Base-by-base conservation (phyloP, 2,888 invertebrate species). In the Tridacna crocea region DNA sequence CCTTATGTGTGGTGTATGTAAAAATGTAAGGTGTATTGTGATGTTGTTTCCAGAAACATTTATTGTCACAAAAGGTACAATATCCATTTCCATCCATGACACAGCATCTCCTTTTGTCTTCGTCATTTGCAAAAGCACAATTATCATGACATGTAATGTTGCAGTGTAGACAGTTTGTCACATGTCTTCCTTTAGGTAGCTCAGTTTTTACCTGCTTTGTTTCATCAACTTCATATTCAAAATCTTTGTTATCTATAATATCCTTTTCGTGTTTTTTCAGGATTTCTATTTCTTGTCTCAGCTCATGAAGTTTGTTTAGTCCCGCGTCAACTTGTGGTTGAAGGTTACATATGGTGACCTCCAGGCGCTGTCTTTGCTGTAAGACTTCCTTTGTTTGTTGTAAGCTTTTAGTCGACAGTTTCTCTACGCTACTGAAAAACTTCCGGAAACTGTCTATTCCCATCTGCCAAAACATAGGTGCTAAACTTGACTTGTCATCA, bases 391-490 rank as follows among this genome's bases (percentile, higher is more conserved):
- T 80, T 60, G 89, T 89, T 63, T 84, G 85, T 19, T 72, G 58
- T 0, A 88, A 70, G 77, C 88, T 88, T 72, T 80, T 88, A 10
- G 81, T 75, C 47, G 83, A 77, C 55, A 85, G 74, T 60, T 72
- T 60, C 15, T 55, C 66, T n/a, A 88, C 61, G 19, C 80, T 72
- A 13, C 76, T 55, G 60, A 88, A 87, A 61, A 88, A 86, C 13
- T 63, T 75, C n/a, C 80, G 66, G 68, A 88, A 88, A 24, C 83
- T 84, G 12, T 79, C 48, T 12, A 47, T 78, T 17, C 88, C 88
- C 83, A 88, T 88, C 24, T 83, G 66, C 88, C 88, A 88, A 46
- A 88, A 88, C 78, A 84, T 84, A 19, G 68, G 65, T 0, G 72
- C 79, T 24, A 78, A 68, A 60, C 76, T 61, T 46, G 80, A 81